phyloP scores from a whole-genome alignment of 2,113 vertebrate species.

The Catagonus wagneri region DNA sequence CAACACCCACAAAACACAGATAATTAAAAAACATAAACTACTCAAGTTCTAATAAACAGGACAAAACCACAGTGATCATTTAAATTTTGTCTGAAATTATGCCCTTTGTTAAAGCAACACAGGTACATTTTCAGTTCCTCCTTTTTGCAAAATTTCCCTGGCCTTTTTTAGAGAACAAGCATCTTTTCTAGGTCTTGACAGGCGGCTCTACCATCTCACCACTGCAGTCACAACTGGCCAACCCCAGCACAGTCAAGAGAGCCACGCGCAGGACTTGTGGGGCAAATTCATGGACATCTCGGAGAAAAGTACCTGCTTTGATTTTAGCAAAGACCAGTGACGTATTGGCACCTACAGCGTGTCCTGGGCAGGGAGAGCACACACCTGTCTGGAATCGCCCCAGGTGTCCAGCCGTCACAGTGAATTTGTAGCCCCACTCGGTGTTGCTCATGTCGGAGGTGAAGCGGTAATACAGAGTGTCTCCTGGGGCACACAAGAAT shows the following conservation, averaged over 20 bases:
- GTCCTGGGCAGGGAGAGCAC: neutral
- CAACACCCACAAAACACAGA: conserved; percentile 27
- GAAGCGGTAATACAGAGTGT: conserved; percentile 95
- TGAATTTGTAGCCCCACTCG: conserved; percentile 98
- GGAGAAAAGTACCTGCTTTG: neutral
- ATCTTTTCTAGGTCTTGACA: neutral
- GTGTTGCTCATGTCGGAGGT: conserved; percentile 99
- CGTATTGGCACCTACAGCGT: neutral
- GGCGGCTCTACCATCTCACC: neutral
- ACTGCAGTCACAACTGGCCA: neutral
- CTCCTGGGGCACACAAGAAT: conserved; percentile 87
- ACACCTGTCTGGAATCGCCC: conserved; percentile 98
- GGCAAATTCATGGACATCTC: neutral
- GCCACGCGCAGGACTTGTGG: neutral
- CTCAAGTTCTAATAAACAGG: neutral
- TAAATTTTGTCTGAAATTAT: conserved; percentile 39
- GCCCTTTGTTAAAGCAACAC: conserved; percentile 41
- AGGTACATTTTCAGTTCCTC: neutral
- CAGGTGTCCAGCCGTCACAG: conserved; percentile 96
- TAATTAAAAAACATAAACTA: conserved; percentile 15
- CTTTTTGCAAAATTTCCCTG: neutral
- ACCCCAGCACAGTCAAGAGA: neutral
- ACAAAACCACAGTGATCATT: neutral
- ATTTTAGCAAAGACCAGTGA: neutral
- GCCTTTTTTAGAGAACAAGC: neutral